Evolutionary conservation across 2,888 invertebrate genomes (phyloP).

Genomic region (Malthinus seriepunctatus): DNA sequence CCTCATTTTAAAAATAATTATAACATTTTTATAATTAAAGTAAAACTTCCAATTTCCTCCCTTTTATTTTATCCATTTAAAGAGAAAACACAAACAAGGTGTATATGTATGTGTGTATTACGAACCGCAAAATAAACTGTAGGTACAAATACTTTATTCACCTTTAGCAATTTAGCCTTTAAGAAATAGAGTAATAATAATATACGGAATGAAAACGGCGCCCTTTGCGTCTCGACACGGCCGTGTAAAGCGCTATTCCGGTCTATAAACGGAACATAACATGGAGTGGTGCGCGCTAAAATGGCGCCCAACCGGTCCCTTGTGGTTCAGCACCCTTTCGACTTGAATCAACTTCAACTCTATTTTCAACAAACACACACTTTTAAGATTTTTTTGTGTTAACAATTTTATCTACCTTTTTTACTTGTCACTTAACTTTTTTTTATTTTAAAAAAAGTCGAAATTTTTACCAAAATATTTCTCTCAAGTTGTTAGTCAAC

Average conservation of each 20-base stretch:
- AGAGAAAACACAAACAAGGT: constrained; percentile 1
- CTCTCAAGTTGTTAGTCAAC: too few relatives aligned
- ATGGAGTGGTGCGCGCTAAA: constrained; percentile 47
- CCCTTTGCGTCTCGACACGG: constrained; percentile 52
- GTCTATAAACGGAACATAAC: constrained; percentile 53
- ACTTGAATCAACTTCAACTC: constrained; percentile 20
- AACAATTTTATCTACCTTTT: too few relatives aligned
- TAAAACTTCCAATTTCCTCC: too few relatives aligned
- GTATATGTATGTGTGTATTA: background rate
- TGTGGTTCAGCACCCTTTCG: constrained; percentile 43
- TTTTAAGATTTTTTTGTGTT: constrained; percentile 21
- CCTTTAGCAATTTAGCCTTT: constrained; percentile 32
- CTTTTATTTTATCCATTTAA: background rate
- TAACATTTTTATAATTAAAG: too few relatives aligned
- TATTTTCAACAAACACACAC: constrained; percentile 18
- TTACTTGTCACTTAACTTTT: too few relatives aligned
- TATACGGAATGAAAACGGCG: constrained; percentile 52
- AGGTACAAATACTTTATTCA: constrained; percentile 29
- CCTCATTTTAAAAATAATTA: too few relatives aligned
- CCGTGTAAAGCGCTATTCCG: constrained; percentile 53
- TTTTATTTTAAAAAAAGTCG: too few relatives aligned
- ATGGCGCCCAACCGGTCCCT: constrained; percentile 50
- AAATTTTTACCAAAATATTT: too few relatives aligned
- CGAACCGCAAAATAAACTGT: constrained; percentile 19
- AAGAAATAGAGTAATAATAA: constrained; percentile 50